Evolutionary conservation across 2,888 invertebrate species (phyloP).

Genomic region (Isoperla grammatica): DNA sequence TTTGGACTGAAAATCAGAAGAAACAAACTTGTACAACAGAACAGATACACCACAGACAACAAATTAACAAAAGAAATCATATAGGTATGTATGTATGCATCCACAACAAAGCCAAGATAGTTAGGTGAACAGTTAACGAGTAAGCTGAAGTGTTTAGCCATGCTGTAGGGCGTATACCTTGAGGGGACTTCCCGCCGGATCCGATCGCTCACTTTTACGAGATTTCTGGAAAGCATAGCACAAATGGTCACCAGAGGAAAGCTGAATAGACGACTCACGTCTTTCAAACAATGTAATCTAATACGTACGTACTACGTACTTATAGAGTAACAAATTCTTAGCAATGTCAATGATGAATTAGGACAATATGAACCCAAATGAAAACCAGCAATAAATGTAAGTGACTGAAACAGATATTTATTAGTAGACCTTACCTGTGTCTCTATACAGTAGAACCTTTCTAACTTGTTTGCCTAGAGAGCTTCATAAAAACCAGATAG

Average conservation of each 20-base stretch:
- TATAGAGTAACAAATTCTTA: too few species aligned
- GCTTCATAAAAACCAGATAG: neutral
- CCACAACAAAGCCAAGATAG: neutral
- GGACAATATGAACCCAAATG: too few species aligned
- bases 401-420: slow-evolving; percentile 1
- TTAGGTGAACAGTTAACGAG: neutral
- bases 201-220: slow-evolving; percentile 68
- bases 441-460: too few species aligned
- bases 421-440: neutral
- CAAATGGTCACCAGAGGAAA: neutral
- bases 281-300: too few species aligned
- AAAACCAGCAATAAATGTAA: too few species aligned
- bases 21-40: neutral
- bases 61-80: neutral
- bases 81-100: neutral
- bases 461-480: too few species aligned
- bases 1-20: too few species aligned
- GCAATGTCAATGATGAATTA: too few species aligned
- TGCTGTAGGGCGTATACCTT: slow-evolving; percentile 54
- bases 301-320: too few species aligned
- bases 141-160: neutral
- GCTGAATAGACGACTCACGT: neutral
- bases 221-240: slow-evolving; percentile 60
- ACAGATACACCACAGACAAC: neutral
- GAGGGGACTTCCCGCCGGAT: slow-evolving; percentile 55